Conservation (phyloP, 2,797 vertebrate species). For the Streptopelia turtur region DNA sequence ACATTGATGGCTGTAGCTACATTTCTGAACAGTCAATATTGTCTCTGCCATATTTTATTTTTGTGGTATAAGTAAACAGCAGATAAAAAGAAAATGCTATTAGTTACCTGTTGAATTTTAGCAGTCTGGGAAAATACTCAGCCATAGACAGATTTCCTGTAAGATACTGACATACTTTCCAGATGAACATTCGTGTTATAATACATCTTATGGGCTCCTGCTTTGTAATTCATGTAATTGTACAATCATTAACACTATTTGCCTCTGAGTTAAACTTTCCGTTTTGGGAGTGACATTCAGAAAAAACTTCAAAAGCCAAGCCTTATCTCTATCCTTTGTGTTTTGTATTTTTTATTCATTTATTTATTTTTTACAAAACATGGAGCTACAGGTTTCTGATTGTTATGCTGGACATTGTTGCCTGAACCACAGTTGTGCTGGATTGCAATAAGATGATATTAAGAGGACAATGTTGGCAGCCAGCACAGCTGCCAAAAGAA, state of each 20-base stretch:
- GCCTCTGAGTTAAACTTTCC: neutral
- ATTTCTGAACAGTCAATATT: neutral
- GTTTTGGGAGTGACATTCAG: neutral
- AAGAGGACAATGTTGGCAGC: neutral
- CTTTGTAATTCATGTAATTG: neutral
- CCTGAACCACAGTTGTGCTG: neutral
- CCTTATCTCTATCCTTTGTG: neutral
- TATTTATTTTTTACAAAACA: neutral
- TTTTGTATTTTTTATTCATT: neutral
- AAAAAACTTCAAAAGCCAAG: neutral
- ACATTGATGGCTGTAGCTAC: neutral
- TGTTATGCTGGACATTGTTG: neutral
- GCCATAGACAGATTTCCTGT: neutral
- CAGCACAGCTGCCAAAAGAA: neutral
- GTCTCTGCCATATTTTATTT: neutral
- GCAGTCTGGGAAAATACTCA: neutral
- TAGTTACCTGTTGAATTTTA: neutral
- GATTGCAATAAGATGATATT: neutral
- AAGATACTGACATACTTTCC: neutral
- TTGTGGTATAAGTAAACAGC: neutral
- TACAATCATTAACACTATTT: neutral
- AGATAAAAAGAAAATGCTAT: neutral
- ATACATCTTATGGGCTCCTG: neutral
- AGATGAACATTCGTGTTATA: neutral
- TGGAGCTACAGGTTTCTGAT: neutral